These are phyloP conservation scores for Lepidonotus clava DNA, from an alignment of 2,888 invertebrate genomes.

Conservation along the genomic window DNA sequence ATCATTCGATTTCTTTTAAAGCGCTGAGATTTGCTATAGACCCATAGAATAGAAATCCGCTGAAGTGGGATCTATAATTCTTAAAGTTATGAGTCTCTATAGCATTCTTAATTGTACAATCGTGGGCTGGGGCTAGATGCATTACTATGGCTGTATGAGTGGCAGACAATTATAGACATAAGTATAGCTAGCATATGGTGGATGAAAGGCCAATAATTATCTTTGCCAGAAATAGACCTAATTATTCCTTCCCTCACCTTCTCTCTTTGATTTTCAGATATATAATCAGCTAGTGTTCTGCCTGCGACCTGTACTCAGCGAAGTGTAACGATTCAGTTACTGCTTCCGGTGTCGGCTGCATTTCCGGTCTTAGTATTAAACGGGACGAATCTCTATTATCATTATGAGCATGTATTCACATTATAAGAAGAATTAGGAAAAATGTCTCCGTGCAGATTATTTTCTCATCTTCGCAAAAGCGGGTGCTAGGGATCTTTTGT, in stretches of 20 bases:
- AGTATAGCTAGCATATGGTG: neutral
- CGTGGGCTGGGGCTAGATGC: neutral
- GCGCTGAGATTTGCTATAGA: too few relatives aligned
- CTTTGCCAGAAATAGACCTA: neutral
- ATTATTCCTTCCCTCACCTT: neutral
- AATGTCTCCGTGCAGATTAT: neutral
- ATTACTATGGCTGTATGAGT: neutral
- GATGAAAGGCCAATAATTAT: neutral
- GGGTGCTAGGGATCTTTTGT: conserved; percentile 7
- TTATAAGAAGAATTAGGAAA: neutral
- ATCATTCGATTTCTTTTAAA: too few relatives aligned
- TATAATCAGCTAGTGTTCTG: neutral
- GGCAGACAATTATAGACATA: too few relatives aligned
- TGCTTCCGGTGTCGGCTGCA: neutral
- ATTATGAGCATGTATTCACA: neutral
- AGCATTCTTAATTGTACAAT: neutral
- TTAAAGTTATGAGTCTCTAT: too few relatives aligned
- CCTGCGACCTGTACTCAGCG: neutral
- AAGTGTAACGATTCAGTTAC: neutral
- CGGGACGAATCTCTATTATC: neutral
- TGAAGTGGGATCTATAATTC: too few relatives aligned
- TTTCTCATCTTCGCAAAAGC: neutral
- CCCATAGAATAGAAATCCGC: too few relatives aligned
- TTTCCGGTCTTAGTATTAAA: neutral
- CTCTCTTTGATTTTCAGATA: neutral